Base-by-base conservation (phyloP, 1,140 invertebrate genomes). In the Geopemphigus sp. region DNA sequence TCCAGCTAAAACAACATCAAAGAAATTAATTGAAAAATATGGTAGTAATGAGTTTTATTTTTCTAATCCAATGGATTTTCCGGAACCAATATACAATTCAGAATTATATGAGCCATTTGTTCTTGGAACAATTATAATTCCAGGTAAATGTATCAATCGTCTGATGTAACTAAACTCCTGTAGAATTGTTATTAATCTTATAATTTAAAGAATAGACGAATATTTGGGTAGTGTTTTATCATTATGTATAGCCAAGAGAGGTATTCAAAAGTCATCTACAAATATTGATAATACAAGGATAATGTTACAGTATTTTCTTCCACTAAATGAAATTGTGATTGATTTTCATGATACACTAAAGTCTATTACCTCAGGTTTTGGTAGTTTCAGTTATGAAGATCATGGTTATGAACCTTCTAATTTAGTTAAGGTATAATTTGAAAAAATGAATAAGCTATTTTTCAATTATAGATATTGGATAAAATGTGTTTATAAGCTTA, bases 331-430 rank as follows among this genome's bases (percentile, higher is more conserved):
- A 89, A 92, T 99, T 39, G 91, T 98, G 3, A 84, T 97, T 5
- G 95, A 98, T 84, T 98, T 99, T 85, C 96, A 97, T 85, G 97
- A 99, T 85, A 88, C 89, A 32, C 86, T 99, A 0, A 99, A 98
- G 87, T 92, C 91, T 26, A 83, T 95, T 17, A 92, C 92, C 22
- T 98, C 95, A 2, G 97, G 97, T 15, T 98, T 96, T 87, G 97
- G 95, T 14, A 97, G 95, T 85, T 99, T 99, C 87, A 97, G 98
- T 87, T 99, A 99, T 86, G 95, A 98, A 87, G 93, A 98, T 80
- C 63, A 80, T 45, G 83, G 82, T 39, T 84, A 83, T 66, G 56
- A 76, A 29, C 15, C 56, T 8, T 83, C 83, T 45, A 82, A 82
- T 80, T 54, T 84, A 72, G 96, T 98, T 5, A 83, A 83, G 73